Conservation (phyloP, 2,888 invertebrate genomes). For the Xanthia togata region DNA sequence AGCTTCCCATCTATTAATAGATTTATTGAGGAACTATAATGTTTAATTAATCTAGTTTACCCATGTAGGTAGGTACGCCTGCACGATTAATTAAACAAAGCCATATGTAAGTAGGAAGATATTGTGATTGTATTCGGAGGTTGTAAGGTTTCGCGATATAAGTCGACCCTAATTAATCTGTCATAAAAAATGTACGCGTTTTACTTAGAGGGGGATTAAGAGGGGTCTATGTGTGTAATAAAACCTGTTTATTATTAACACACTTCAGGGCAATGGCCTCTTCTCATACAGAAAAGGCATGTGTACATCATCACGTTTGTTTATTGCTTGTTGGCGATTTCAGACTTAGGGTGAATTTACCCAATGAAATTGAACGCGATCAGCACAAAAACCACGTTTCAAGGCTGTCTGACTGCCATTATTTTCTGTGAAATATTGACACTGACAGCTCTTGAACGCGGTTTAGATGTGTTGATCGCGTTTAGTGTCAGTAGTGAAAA, state of each 20-base stretch:
- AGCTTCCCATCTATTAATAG: not conserved
- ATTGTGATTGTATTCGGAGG: conserved; percentile 11
- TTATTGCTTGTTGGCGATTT: not conserved
- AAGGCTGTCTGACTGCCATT: too few relatives aligned
- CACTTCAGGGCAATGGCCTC: not conserved
- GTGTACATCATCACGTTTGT: not conserved
- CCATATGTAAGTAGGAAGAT: conserved; percentile 25
- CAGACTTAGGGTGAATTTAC: not conserved
- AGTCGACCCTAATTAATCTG: conserved; percentile 37
- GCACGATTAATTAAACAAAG: conserved; percentile 45
- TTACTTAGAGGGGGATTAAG: not conserved
- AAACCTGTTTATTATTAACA: not conserved
- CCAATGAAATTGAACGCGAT: too few relatives aligned
- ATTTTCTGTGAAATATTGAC: too few relatives aligned
- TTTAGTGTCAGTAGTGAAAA: too few relatives aligned
- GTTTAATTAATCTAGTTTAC: conserved; percentile 16
- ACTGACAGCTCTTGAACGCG: too few relatives aligned
- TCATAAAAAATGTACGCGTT: conserved; percentile 30
- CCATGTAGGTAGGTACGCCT: not conserved
- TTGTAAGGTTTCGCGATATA: conserved; percentile 40
- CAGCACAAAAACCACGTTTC: too few relatives aligned
- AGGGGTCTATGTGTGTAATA: not conserved
- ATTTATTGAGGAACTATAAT: conserved; percentile 15
- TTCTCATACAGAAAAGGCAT: not conserved
- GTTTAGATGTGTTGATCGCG: too few relatives aligned